Conservation (phyloP, 2,113 vertebrate genomes). For the Callocephalon fimbriatum region DNA sequence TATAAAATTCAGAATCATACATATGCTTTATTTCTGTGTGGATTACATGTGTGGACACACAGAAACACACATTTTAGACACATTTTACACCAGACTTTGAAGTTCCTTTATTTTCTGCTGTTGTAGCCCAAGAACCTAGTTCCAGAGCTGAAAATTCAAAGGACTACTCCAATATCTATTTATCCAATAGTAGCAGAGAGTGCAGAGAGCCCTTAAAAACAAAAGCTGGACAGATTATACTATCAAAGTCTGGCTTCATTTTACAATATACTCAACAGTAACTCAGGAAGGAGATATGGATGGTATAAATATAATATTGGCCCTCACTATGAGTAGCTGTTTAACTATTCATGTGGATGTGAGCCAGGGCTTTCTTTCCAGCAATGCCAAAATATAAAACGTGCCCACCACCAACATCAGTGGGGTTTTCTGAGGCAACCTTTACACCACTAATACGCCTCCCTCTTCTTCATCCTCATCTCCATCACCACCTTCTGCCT, state of each 20-base stretch:
- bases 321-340: not conserved
- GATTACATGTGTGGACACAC: not conserved
- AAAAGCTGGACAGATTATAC: not conserved
- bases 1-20: not conserved
- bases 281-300: not conserved
- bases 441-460: no score
- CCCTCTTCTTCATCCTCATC: no score
- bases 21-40: not conserved
- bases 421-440: not conserved
- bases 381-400: not conserved
- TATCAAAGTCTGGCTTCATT: not conserved
- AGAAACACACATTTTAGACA: not conserved
- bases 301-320: not conserved
- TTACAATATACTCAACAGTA: not conserved
- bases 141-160: not conserved
- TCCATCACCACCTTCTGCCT: no score
- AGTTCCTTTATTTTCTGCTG: not conserved
- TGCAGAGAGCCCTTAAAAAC: not conserved
- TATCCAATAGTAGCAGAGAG: not conserved
- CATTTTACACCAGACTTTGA: not conserved
- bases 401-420: not conserved
- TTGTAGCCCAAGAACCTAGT: not conserved
- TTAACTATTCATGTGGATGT: not conserved
- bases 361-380: not conserved
- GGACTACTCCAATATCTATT: not conserved